Percentiles rank a stretch among this genome's conserved stretches.
phyloP scores from a whole-genome alignment of 2,888 invertebrate genomes.

The Euzetes globulus region DNA sequence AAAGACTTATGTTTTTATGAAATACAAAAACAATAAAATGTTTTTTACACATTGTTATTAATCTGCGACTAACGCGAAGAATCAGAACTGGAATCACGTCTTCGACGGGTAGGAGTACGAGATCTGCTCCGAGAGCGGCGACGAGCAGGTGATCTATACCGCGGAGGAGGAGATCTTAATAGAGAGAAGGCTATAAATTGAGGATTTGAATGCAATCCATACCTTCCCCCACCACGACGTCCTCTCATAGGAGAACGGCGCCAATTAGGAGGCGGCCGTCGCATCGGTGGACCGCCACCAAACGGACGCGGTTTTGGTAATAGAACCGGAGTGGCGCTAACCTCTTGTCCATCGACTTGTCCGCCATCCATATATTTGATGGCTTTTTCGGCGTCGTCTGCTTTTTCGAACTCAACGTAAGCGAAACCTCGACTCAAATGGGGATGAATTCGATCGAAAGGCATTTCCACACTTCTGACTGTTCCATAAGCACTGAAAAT shows the following conservation, averaged over 20 bases:
- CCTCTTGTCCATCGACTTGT: constrained; percentile 91
- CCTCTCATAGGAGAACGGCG: constrained; percentile 31
- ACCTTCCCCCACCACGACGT: constrained; percentile 22
- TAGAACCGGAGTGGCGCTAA: constrained; percentile 87
- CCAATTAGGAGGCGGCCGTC: constrained; percentile 37
- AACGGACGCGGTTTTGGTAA: constrained; percentile 48
- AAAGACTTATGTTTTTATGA: neutral
- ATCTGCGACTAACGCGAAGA: constrained; percentile 6
- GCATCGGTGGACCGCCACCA: constrained; percentile 34
- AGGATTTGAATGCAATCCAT: neutral
- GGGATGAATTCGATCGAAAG: constrained; percentile 75
- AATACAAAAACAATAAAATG: constrained; percentile 16
- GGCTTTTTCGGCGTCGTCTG: constrained; percentile 95
- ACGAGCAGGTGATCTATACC: constrained; percentile 31
- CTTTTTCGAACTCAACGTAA: constrained; percentile 85
- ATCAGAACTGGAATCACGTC: constrained; percentile 22
- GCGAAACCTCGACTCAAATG: constrained; percentile 86
- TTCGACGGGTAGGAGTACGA: constrained; percentile 22
- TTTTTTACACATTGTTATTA: constrained; percentile 2
- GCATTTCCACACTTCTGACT: constrained; percentile 81
- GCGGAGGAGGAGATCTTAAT: constrained; percentile 26
- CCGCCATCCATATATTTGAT: constrained; percentile 99
- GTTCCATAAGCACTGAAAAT: constrained; percentile 61
- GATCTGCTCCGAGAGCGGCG: constrained; percentile 31
- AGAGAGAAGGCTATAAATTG: neutral